Base-by-base conservation (phyloP, 1,140 invertebrate genomes). In the Kradibia gibbosae region DNA sequence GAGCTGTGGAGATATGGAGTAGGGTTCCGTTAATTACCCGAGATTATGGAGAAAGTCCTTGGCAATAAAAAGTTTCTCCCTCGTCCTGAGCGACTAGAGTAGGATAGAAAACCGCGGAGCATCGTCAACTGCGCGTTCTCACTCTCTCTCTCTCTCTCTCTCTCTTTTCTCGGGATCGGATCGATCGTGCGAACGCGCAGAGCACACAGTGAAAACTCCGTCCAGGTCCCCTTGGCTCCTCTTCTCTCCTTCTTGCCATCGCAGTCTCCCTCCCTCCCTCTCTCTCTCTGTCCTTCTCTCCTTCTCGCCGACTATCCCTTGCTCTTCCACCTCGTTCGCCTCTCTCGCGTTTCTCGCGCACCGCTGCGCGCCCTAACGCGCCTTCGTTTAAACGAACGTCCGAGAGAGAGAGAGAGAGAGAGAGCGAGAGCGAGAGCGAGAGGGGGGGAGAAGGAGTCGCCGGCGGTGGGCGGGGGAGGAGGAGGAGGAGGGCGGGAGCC, bases 11-110 rank as follows among this genome's bases (percentile, higher is more conserved):
- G 45, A 57, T n/a, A 62, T 57, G 11, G 60, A 74, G 17, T 34
- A n/a, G 75, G 42, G 55, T 62, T 73, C 67, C 82, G 78, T 83
- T 80, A 83, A 83, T 83, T 83, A 83, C 78, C 34, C 72, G 78
- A 77, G 73, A 83, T 83, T 80, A 83, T 77, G 73, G 73, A 28
- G 70, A 48, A 75, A 75, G 74, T 79, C 65, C 57, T n/a, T 28
- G 42, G 55, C 67, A 78, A 82, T 79, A 82, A 79, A 79, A 82
- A 82, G 48, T 79, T 82, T 74, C 57, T 34, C 53, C 34, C n/a
- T 45, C 70, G 22, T 48, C 42, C 45, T 34, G 28, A 25, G 53
- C 50, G 48, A 31, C 22, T 5, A 55, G 71, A 36, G 28, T 13
- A 62, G 25, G 36, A 74, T 25, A 36, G 72, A 75, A 75, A 42